These are phyloP conservation scores for Lepidurus packardi DNA, from an alignment of 1,140 invertebrate genomes.

Conservation along the genomic window DNA sequence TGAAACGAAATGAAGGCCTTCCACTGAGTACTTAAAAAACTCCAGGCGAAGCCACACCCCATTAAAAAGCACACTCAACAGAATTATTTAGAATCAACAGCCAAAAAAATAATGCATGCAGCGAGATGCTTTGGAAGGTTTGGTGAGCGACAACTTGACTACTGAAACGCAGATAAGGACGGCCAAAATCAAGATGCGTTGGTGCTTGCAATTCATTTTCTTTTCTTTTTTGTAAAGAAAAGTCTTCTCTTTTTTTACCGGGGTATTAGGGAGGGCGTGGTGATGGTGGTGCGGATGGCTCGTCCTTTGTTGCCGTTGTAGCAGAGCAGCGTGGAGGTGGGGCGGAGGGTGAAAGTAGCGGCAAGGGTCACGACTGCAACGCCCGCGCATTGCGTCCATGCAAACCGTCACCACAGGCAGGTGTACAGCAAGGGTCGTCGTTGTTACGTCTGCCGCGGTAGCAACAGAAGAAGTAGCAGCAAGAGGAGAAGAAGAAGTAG, in stretches of 20 bases:
- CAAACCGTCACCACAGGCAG: slow-evolving; percentile 72
- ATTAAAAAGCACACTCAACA: too few species aligned
- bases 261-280: slow-evolving; percentile 37
- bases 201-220: not conserved
- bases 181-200: not conserved
- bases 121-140: too few species aligned
- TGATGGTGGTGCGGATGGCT: slow-evolving; percentile 48
- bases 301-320: slow-evolving; percentile 62
- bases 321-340: slow-evolving; percentile 85
- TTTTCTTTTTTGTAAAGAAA: not conserved
- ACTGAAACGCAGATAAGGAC: too few species aligned
- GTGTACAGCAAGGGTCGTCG: slow-evolving; percentile 14
- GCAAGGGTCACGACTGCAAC: slow-evolving; percentile 91
- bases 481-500: slow-evolving; percentile 2
- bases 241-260: slow-evolving; percentile 32
- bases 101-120: too few species aligned
- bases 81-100: too few species aligned
- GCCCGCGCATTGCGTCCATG: slow-evolving; percentile 97
- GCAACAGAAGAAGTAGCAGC: slow-evolving; percentile 22
- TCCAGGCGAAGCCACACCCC: too few species aligned
- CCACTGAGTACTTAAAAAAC: too few species aligned
- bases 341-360: slow-evolving; percentile 95
- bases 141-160: too few species aligned
- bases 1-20: too few species aligned
- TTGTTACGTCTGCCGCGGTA: slow-evolving; percentile 13